phyloP scores from a whole-genome alignment of 2,113 vertebrate species.

The Lophochroa leadbeateri region DNA sequence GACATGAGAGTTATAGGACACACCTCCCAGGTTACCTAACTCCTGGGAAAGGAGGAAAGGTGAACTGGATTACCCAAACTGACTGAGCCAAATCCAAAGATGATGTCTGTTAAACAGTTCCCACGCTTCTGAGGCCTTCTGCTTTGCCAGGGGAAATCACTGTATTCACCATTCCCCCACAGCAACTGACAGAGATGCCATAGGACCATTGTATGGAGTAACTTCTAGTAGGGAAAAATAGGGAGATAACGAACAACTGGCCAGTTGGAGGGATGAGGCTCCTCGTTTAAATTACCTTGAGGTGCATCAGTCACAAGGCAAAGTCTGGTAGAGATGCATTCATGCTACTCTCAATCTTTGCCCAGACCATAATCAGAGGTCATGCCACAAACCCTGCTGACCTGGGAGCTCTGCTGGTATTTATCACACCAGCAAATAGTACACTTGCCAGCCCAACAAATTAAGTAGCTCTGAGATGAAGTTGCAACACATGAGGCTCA shows the following conservation, averaged over 20 bases:
- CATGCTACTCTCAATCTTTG: not conserved
- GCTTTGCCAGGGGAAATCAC: not conserved
- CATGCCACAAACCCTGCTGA: not conserved
- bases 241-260: not conserved
- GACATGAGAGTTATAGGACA: not conserved
- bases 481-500: conserved; percentile 1
- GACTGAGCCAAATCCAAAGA: not conserved
- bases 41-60: not conserved
- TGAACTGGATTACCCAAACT: not conserved
- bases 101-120: not conserved
- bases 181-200: not conserved
- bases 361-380: not conserved
- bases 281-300: not conserved
- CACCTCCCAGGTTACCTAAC: not conserved
- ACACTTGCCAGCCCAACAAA: not conserved
- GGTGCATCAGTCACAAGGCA: not conserved
- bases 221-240: not conserved
- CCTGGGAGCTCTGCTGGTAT: not conserved
- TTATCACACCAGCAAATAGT: conserved; percentile 9
- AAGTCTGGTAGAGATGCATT: not conserved
- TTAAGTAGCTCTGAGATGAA: not conserved
- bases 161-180: not conserved
- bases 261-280: not conserved
- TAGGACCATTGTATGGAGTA: not conserved
- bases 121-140: not conserved